Evolutionary conservation across 2,113 vertebrate species (phyloP).

Genomic region (Uria lomvia): DNA sequence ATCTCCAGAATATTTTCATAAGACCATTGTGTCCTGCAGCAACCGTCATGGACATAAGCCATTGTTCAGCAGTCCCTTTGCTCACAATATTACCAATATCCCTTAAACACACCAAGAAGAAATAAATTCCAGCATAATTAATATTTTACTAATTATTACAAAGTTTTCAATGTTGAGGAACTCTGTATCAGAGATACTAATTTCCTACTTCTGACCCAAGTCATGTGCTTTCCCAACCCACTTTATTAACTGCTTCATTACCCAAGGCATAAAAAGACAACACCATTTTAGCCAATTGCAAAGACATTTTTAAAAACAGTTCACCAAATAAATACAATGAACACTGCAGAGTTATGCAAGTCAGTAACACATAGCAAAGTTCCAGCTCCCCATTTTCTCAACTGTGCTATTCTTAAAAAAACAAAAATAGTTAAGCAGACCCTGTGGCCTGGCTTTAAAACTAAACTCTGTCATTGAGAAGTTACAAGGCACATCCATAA

Average conservation of each 20-base stretch:
- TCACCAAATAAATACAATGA: background rate
- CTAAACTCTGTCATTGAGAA: background rate
- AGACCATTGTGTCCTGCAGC: background rate
- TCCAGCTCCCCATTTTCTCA: background rate
- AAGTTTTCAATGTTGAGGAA: background rate
- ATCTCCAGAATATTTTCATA: background rate
- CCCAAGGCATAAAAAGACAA: background rate
- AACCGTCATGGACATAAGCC: background rate
- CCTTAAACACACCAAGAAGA: background rate
- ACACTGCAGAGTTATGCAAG: background rate
- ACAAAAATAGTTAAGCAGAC: background rate
- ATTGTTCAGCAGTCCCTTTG: background rate
- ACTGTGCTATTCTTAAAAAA: background rate
- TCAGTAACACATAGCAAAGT: background rate
- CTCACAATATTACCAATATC: background rate
- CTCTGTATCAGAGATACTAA: background rate
- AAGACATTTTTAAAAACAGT: background rate
- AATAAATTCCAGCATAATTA: background rate
- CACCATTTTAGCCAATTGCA: background rate
- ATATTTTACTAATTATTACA: background rate
- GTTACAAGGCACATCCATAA: background rate
- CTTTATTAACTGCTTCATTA: background rate
- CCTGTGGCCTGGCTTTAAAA: background rate
- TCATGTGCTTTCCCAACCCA: background rate
- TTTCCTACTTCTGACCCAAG: background rate